A percentile compares a stretch with the other conserved stretches of the same genome.
phyloP scores from a whole-genome alignment of 1,140 invertebrate genomes.

The Apis mellifera region Amel_HAv3.1 CM009936.2:3969001-3969500 shows the following conservation, averaged over 20 bases:
- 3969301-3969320: neutral
- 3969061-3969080: constrained; percentile 68
- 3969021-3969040: neutral
- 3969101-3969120: constrained; percentile 69
- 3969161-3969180: constrained; percentile 53
- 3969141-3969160: constrained; percentile 58
- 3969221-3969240: constrained; percentile 16
- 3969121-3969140: constrained; percentile 69
- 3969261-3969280: constrained; percentile 43
- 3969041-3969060: constrained; percentile 67
- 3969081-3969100: constrained; percentile 71
- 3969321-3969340: neutral
- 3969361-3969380: constrained; percentile 22
- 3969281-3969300: constrained; percentile 6
- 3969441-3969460: constrained; percentile 78
- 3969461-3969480: constrained; percentile 79
- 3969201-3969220: constrained; percentile 49
- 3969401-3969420: neutral
- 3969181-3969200: constrained; percentile 40
- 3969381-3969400: neutral
- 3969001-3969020: neutral
- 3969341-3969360: constrained; percentile 26
- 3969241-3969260: neutral
- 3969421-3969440: constrained; percentile 71
- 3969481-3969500: constrained; percentile 76